Percentiles rank a stretch among this genome's conserved stretches.
Conservation (phyloP, 2,113 vertebrate genomes). For the Galbula dea region DNA sequence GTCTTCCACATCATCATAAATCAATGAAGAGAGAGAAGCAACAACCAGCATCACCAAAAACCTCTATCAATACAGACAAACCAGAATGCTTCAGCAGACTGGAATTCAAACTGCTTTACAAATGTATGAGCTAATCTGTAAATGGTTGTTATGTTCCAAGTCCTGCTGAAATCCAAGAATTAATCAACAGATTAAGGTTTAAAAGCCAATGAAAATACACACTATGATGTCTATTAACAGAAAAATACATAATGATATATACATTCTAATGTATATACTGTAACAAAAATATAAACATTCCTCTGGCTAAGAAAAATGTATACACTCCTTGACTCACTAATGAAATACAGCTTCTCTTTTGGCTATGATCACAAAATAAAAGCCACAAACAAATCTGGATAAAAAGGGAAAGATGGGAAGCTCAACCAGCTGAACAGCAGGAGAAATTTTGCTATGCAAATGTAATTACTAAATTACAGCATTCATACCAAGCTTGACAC, state of each 20-base stretch:
- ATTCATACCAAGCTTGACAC: conserved; percentile 6
- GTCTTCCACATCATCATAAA: not conserved
- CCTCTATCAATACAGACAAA: not conserved
- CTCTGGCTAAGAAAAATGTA: not conserved
- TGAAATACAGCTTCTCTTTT: not conserved
- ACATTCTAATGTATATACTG: not conserved
- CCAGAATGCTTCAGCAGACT: not conserved
- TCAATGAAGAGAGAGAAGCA: not conserved
- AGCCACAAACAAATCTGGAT: conserved; percentile 21
- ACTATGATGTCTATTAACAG: not conserved
- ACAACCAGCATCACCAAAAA: not conserved
- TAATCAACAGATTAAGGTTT: not conserved
- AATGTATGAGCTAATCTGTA: not conserved
- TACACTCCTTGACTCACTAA: not conserved
- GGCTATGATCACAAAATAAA: conserved; percentile 14
- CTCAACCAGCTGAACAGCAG: conserved; percentile 37
- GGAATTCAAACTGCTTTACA: not conserved
- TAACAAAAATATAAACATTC: not conserved
- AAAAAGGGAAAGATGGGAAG: conserved; percentile 1
- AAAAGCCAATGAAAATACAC: not conserved
- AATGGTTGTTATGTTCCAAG: not conserved
- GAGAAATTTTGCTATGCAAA: conserved; percentile 41
- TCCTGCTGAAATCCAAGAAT: not conserved
- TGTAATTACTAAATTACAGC: conserved; percentile 55
- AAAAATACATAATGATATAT: not conserved